Base-by-base conservation (phyloP, 1,140 invertebrate species). In the Drosophila subobscura region DNA sequence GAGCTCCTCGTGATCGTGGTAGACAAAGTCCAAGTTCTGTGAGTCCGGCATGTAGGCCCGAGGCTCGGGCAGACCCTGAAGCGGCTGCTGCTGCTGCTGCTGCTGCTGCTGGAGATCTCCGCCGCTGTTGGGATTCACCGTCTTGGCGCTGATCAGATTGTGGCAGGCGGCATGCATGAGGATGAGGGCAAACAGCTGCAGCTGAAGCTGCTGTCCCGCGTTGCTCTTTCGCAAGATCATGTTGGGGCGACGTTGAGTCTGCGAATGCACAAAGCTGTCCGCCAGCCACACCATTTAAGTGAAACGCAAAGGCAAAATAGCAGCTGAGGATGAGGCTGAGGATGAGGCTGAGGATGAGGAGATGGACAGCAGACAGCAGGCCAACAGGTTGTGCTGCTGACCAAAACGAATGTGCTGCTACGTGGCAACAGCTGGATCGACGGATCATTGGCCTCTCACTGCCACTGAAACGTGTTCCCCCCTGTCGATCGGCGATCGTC, bases 1-100 rank as follows among this genome's bases (percentile, higher is more conserved):
- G 93, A 99, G 94, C 74, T 96, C 94, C 5, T 97, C 95, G 88
- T 97, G 96, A 92, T 97, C 95, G 91, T 99, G 97, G 92, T 99
- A 98, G 14, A 94, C 94, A 92, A 97, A 98, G 55, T 96, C 96
- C 65, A 97, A 80, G 50, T 84, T 77, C 66, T 91, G 91, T 22
- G 91, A 77, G 64, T 91, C 91, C 7, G 91, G 91, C 52, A 88
- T 66, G 56, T 91, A 91, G 29, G 90, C 89, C 20, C 91, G 60
- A 5, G 91, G 91, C 55, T 91, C 89, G 1, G 89, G 86, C 56
- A 91, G 22, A 5, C 42, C 66, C 14, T 45, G 37, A 0, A 68
- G 50, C 20, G 33, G 33, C 50, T 72, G 22, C 20, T 63, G 61
- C 5, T 88, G 61, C n/a, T 55, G 52, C 22, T 54, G 52, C 52